Base-by-base conservation (phyloP, 2,113 vertebrate genomes). In the Urocynchramus pylzowi region DNA sequence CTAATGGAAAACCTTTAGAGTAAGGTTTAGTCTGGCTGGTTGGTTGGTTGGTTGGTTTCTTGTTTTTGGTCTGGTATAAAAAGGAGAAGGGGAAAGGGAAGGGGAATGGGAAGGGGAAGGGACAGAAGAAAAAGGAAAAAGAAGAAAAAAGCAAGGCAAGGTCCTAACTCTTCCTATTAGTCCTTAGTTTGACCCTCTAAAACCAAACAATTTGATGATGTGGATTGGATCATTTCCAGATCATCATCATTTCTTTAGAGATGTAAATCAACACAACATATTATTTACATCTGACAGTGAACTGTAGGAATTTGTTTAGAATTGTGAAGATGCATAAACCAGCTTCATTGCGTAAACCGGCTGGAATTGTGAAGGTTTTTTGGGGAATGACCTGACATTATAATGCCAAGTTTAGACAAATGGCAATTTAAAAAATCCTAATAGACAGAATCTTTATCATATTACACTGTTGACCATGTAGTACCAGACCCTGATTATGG, bases 31-130 rank as follows among this genome's bases (percentile, higher is more conserved):
- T 45, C 18, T 82, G 35, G 5, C 16, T 35, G 31, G 6, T 3
- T 67, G 42, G 49, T 27, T 27, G 49, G 15, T 50, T 50, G 15
- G 13, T 16, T 59, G 57, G 16, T 37, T 67, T 9, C 2, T 68
- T 65, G 10, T 1, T 39, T 79, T 83, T 12, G 3, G 60, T 86
- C 21, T 37, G 8, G 11, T 35, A 19, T 27, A 27, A 39, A 52
- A 30, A 13, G 2, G 5, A 9, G 16, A 57, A 26, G 4, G 3
- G 6, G 12, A 56, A 24, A 42, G 20, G 13, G 11, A 30, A 45
- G 5, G 2, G 7, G 6, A 35, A 15, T 6, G 3, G 2, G 7
- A 11, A 35, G 15, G 11, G 11, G 13, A 64, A 20, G 64, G 21
- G 5, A 6, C 9, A 31, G 10, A 20, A 49, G 4, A 17, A 68